phyloP scores from a whole-genome alignment of 1,140 invertebrate genomes.

The Drosophila hydei region DNA sequence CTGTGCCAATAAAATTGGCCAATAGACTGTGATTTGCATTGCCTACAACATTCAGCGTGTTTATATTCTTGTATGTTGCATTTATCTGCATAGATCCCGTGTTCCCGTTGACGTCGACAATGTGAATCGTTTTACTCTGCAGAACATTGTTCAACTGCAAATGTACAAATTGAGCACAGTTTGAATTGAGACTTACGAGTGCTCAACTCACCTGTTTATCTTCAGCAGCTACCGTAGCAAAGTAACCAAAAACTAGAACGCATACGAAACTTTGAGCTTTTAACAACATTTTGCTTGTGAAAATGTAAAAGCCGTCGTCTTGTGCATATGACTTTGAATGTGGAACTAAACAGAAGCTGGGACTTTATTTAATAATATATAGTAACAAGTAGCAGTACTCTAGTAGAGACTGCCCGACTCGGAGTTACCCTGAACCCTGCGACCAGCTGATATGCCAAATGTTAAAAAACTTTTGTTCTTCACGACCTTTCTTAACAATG shows the following conservation, averaged over 20 bases:
- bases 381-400: too few relatives aligned
- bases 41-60: constrained; percentile 2
- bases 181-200: not conserved
- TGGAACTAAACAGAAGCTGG: constrained; percentile 35
- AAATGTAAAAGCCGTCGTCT: not conserved
- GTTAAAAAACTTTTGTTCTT: too few relatives aligned
- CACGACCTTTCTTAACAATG: too few relatives aligned
- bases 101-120: constrained; percentile 23
- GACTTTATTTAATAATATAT: not conserved
- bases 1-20: not conserved
- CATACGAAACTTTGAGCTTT: constrained; percentile 7
- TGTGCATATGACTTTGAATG: constrained; percentile 12
- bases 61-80: constrained; percentile 39
- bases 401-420: too few relatives aligned
- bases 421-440: too few relatives aligned
- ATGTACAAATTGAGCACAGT: not conserved
- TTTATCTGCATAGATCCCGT: constrained; percentile 16
- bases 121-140: constrained; percentile 18
- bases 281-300: constrained; percentile 1
- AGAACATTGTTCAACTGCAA: constrained; percentile 14
- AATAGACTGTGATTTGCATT: constrained; percentile 7
- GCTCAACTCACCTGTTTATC: constrained; percentile 11
- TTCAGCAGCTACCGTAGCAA: not conserved
- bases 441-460: too few relatives aligned
- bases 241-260: constrained; percentile 3